Conservation (phyloP, 2,797 vertebrate genomes). For the Lepilemur ruficaudatus region DNA sequence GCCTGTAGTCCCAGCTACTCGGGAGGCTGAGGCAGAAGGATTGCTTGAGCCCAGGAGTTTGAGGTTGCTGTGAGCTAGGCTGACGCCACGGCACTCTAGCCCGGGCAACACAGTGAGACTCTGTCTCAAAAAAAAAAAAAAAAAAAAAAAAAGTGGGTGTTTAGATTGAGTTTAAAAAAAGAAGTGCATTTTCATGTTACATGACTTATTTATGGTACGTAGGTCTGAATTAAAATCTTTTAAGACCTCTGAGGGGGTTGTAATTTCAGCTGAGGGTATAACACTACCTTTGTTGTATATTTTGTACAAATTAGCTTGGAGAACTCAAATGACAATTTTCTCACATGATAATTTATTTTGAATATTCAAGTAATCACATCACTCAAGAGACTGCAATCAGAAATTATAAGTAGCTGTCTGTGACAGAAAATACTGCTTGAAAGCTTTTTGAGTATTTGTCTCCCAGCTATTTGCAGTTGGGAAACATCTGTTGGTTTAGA, state of each 20-base stretch:
- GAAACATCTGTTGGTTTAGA: not conserved
- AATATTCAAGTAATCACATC: slow-evolving; percentile 70
- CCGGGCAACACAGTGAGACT: no score
- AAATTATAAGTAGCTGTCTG: slow-evolving; percentile 56
- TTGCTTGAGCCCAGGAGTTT: no score
- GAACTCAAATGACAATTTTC: not conserved
- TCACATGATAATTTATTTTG: slow-evolving; percentile 67
- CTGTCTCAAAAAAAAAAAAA: no score
- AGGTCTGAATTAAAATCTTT: not conserved
- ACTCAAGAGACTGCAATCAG: slow-evolving; percentile 59
- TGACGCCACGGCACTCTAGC: no score
- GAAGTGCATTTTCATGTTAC: slow-evolving; percentile 2
- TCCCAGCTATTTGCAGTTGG: not conserved
- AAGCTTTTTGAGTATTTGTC: slow-evolving; percentile 15
- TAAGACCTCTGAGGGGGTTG: not conserved
- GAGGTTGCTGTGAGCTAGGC: no score
- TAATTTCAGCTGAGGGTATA: slow-evolving; percentile 4
- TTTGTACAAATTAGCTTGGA: slow-evolving; percentile 45
- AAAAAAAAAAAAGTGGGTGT: not conserved
- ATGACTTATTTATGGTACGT: not conserved
- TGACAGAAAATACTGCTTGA: slow-evolving; percentile 56
- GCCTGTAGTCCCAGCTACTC: no score
- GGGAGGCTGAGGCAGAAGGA: no score
- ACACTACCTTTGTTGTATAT: slow-evolving; percentile 13
- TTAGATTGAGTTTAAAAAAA: not conserved